Evolutionary conservation across 1,140 invertebrate genomes (phyloP), one percentile per base, ranked within the genome.

Genomic region (Rhopalosiphum maidis): DNA sequence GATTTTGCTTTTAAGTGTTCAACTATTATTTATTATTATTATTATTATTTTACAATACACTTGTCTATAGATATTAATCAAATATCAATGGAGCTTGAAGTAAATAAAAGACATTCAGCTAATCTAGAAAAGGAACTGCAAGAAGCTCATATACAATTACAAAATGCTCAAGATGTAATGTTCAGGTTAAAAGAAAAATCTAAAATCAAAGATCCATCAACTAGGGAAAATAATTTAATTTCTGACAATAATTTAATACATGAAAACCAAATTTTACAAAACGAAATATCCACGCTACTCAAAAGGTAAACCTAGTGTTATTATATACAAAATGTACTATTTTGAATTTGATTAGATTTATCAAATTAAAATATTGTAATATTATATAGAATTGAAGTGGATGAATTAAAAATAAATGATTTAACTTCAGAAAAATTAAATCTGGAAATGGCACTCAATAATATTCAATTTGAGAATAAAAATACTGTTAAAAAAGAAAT

Each of bases 111-210:
- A 77, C 94, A 94, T 85, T 87, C 93, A 4, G 92, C 90, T 93
- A 94, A 93, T 92, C 51, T 94, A 30, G 93, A 94, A 94, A 94
- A 93, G 55, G 94, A 94, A 91, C 93, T 94, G 37, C 37, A 90
- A 30, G 93, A 94, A 46, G 54, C 86, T 43, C 85, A 94, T 54
- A 25, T 88, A 7, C 90, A 89, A 77, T 55, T 93, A 85, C 55
- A 41, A 48, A 93, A 87, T 41, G 41, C 87, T 41, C 90, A 93
- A 77, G 89, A 94, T 88, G 87, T 93, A 35, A 94, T 94, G 46
- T 82, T 93, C 54, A 82, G 37, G 55, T 93, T 91, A 68, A 93
- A 85, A 82, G 93, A 83, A 82, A 68, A 93, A 90, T 92, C 82
- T 43, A 90, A 82, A 91, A 85, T 37, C 30, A 48, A 30, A 82